Percentiles rank a stretch among this genome's conserved stretches.
These are phyloP conservation scores for Aethina tumida DNA, from an alignment of 1,140 invertebrate species.

Conservation along the genomic window DNA sequence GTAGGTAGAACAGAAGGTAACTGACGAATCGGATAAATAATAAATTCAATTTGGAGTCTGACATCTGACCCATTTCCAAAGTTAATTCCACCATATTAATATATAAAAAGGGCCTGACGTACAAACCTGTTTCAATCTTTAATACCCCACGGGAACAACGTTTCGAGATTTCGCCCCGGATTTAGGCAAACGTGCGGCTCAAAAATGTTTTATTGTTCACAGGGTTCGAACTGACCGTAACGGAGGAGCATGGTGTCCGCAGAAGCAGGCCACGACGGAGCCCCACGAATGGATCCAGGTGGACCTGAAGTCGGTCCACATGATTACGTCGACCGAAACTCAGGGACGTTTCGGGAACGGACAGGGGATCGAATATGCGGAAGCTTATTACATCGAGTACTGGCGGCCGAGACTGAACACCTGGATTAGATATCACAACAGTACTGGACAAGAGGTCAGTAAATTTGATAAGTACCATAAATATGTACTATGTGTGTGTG, in stretches of 20 bases:
- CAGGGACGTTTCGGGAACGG: conserved; percentile 83
- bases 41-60: too few species aligned
- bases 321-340: conserved; percentile 72
- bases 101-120: too few species aligned
- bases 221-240: conserved; percentile 68
- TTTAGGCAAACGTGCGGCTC: too few species aligned
- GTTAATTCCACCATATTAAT: too few species aligned
- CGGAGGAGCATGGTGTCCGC: conserved; percentile 81
- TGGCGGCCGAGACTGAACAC: conserved; percentile 57
- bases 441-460: conserved; percentile 57
- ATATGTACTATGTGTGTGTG: too few species aligned
- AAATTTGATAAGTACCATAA: too few species aligned
- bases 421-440: conserved; percentile 63
- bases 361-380: conserved; percentile 67
- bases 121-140: too few species aligned
- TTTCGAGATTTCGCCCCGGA: too few species aligned
- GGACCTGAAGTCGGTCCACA: conserved; percentile 58
- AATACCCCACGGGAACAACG: too few species aligned
- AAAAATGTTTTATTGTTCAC: conserved; percentile 13
- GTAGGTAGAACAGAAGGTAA: too few species aligned
- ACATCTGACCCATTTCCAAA: too few species aligned
- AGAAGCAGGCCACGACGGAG: conserved; percentile 58
- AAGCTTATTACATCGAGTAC: conserved; percentile 71
- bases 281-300: conserved; percentile 71
- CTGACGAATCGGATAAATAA: too few species aligned